phyloP scores from a whole-genome alignment of 2,888 invertebrate genomes.

The Cephus pygmeus region DNA sequence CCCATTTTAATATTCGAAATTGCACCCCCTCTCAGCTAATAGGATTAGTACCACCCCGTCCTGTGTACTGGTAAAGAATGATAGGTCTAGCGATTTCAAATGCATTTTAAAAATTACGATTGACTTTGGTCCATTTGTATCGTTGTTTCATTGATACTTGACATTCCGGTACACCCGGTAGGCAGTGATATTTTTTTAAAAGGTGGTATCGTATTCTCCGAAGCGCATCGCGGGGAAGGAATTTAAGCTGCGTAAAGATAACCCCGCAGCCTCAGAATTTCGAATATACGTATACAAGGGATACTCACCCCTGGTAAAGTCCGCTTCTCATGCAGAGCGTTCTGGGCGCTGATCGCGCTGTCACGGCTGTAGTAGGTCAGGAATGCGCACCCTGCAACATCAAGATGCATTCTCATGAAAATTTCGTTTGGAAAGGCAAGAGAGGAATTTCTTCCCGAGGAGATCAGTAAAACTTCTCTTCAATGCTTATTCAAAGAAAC shows the following conservation, averaged over 20 bases:
- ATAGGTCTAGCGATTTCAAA: background rate
- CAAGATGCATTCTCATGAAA: background rate
- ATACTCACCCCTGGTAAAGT: constrained; percentile 97
- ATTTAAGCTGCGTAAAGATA: background rate
- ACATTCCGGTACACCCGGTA: background rate
- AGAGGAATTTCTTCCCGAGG: background rate
- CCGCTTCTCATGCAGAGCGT: constrained; percentile 96
- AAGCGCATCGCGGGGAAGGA: background rate
- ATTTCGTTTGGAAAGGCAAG: background rate
- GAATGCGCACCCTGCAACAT: constrained; percentile 93
- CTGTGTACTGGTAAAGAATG: background rate
- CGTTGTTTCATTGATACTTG: background rate
- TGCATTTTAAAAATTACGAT: background rate
- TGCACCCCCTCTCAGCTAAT: constrained; percentile 7
- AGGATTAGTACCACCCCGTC: background rate
- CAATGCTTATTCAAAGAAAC: background rate
- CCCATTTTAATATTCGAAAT: constrained; percentile 51
- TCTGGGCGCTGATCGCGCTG: constrained; percentile 92
- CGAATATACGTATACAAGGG: constrained; percentile 20
- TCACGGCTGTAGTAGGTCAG: constrained; percentile 97
- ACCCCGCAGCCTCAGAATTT: background rate
- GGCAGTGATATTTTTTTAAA: background rate
- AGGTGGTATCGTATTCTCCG: background rate
- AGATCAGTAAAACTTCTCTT: background rate
- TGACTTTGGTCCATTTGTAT: background rate